phyloP scores from a whole-genome alignment of 2,113 vertebrate species.

The Anhinga rufa region DNA sequence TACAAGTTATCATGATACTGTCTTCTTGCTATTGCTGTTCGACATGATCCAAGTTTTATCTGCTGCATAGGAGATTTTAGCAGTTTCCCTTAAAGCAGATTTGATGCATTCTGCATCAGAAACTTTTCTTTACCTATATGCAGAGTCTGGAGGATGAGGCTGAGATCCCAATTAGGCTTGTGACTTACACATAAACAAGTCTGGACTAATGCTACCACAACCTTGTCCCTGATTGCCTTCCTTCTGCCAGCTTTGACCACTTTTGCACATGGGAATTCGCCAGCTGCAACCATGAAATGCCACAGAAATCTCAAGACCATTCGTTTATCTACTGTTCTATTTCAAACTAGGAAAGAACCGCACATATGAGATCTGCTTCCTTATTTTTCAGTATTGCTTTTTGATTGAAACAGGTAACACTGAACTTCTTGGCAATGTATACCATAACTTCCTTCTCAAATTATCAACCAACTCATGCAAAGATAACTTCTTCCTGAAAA shows the following conservation, averaged over 20 bases:
- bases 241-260: not conserved
- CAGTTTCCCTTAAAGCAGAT: not conserved
- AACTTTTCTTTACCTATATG: not conserved
- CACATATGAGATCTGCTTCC: not conserved
- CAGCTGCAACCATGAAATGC: not conserved
- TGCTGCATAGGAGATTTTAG: not conserved
- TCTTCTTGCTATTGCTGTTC: not conserved
- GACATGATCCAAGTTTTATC: not conserved
- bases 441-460: not conserved
- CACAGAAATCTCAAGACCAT: not conserved
- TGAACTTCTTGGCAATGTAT: not conserved
- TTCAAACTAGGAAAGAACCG: not conserved
- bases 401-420: not conserved
- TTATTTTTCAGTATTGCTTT: not conserved
- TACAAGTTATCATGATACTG: not conserved
- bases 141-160: not conserved
- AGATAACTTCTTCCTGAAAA: not conserved
- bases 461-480: not conserved
- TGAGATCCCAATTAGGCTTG: not conserved
- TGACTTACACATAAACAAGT: not conserved
- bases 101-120: not conserved
- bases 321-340: not conserved
- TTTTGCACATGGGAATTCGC: not conserved
- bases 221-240: not conserved
- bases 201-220: not conserved